Percentiles rank a stretch among this genome's conserved stretches.
Evolutionary conservation across 2,888 invertebrate species (phyloP).

Genomic region (Temnothorax ravouxi): DNA sequence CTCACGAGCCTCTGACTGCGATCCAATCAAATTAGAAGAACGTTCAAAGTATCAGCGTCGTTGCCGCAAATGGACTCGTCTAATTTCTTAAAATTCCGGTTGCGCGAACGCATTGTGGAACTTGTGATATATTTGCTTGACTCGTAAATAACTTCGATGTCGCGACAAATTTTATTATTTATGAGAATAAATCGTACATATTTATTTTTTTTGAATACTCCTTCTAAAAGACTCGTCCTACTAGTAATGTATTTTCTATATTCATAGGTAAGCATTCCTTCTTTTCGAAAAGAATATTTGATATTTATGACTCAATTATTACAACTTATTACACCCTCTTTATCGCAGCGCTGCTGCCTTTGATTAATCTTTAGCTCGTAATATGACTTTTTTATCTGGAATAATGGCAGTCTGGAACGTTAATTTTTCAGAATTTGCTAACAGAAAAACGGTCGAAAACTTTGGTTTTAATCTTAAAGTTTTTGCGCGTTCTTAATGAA

Average conservation of each 20-base stretch:
- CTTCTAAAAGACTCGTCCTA: background rate
- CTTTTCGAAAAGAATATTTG: background rate
- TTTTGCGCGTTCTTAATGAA: background rate
- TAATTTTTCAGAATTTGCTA: background rate
- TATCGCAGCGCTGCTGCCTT: background rate
- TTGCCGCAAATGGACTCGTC: constrained; percentile 11
- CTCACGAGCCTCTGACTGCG: constrained; percentile 46
- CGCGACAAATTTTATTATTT: background rate
- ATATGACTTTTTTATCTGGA: background rate
- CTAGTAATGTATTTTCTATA: background rate
- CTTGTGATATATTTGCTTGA: background rate
- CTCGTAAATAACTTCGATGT: background rate
- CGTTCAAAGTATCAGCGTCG: constrained; percentile 44
- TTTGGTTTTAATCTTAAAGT: constrained; percentile 14
- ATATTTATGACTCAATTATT: constrained; percentile 9
- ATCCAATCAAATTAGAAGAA: constrained; percentile 52
- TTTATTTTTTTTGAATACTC: background rate
- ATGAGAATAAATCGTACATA: background rate
- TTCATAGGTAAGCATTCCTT: background rate
- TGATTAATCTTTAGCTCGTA: background rate
- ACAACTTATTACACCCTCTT: background rate
- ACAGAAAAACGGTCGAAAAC: background rate
- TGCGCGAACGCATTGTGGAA: background rate
- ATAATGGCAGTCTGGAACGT: background rate
- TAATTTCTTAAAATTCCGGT: constrained; percentile 29